phyloP scores from a whole-genome alignment of 2,888 invertebrate genomes.

The Lysandra bellargus region DNA sequence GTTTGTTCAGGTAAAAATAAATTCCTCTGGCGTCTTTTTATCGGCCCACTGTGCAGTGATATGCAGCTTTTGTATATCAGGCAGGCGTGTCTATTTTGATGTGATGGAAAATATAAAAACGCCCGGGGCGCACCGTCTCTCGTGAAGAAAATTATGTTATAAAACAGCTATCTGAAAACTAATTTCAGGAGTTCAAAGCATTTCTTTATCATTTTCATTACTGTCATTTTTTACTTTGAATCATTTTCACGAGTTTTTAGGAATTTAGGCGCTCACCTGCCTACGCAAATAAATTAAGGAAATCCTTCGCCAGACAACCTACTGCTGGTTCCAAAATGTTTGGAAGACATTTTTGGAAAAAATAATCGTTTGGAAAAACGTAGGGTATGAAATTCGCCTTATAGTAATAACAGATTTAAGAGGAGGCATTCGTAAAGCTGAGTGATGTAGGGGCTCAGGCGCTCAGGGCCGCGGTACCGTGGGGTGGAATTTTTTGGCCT shows the following conservation, averaged over 20 bases:
- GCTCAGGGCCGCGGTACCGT: conserved; percentile 31
- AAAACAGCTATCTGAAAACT: conserved; percentile 6
- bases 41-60: conserved; percentile 25
- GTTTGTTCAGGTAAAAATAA: conserved; percentile 24
- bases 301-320: background rate
- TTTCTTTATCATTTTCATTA: background rate
- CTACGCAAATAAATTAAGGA: background rate
- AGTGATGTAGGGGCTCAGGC: conserved; percentile 23
- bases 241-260: background rate
- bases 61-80: conserved; percentile 19
- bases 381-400: conserved; percentile 10
- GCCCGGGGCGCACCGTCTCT: background rate
- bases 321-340: background rate
- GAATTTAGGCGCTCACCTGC: background rate
- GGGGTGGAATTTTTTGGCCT: conserved; percentile 42
- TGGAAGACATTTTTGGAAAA: background rate
- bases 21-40: conserved; percentile 25
- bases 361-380: background rate
- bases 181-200: conserved; percentile 9
- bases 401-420: conserved; percentile 38
- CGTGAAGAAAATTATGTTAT: background rate
- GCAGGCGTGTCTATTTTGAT: conserved; percentile 13
- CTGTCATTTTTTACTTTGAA: background rate
- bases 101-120: conserved; percentile 21
- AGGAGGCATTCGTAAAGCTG: conserved; percentile 33